Evolutionary conservation across 2,113 vertebrate genomes (phyloP), one percentile per base, ranked within the genome.

Genomic region (Plectropomus leopardus): DNA sequence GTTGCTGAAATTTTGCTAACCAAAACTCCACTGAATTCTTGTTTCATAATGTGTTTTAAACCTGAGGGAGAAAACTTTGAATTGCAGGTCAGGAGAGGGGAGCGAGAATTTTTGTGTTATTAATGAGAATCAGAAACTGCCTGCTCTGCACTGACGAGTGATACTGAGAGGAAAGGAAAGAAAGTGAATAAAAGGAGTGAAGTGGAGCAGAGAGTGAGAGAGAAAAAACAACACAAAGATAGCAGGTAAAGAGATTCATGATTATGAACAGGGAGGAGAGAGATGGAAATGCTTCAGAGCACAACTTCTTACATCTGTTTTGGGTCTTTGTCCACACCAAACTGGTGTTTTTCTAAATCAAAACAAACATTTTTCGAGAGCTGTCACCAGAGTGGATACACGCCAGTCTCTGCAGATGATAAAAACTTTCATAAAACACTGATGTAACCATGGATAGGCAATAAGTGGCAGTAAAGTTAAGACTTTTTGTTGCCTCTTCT

Each of bases 41-140:
- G 17, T 78, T 77, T 71, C 7, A n/a, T 50, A 7, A 42, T 32
- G 23, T 28, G 44, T 60, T 67, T 76, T 30, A 32, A 82, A 83
- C 73, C 73, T 68, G 73, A 74, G 63, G 81, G 70, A 64, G 60
- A 44, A 68, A 61, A 64, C 17, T 17, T 54, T 68, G 54, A 53
- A 21, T 57, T 6, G 17, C 42, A 71, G 80, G 72, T 78, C 58
- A 42, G 57, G 58, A 59, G 59, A 72, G 50, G 63, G 16, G 51
- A 76, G 59, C 2, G 11, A 47, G 72, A 54, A 40, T 17, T 32
- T 64, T 47, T 72, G 14, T 44, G 30, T 74, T 61, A 72, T 80
- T 67, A 61, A 86, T 73, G 82, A 78, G 79, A 80, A 72, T 84
- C 72, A 77, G 63, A 77, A 70, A 84, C 26, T 45, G 85, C 58